Percentiles rank a stretch among this genome's conserved stretches.
Evolutionary conservation across 2,888 invertebrate genomes (phyloP).

Genomic region (Tethea ocularis): DNA sequence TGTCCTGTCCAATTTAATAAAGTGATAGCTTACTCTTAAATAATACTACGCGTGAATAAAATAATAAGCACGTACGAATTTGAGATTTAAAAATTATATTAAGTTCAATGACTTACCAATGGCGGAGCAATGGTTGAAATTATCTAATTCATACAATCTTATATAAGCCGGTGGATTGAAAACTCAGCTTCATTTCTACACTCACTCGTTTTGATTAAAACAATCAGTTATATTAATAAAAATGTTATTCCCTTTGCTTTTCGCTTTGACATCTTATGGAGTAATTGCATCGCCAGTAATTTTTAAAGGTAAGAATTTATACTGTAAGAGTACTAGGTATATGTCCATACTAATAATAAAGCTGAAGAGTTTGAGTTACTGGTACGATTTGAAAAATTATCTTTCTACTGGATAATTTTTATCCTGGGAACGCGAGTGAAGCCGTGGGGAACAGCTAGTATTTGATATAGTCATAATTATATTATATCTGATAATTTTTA

Average conservation of each 20-base stretch:
- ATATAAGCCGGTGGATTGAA: constrained; percentile 32
- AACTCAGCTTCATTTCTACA: constrained; percentile 28
- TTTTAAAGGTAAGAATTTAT: constrained; percentile 53
- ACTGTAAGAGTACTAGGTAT: too few relatives aligned
- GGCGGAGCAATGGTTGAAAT: constrained; percentile 7
- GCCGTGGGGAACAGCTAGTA: too few relatives aligned
- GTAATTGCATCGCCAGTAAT: constrained; percentile 48
- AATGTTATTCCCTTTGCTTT: constrained; percentile 19
- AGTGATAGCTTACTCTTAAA: constrained; percentile 5
- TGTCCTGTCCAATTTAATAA: not conserved
- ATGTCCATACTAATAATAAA: too few relatives aligned
- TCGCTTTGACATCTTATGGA: constrained; percentile 22
- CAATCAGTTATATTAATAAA: constrained; percentile 14
- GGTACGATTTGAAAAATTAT: too few relatives aligned
- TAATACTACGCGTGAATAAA: not conserved
- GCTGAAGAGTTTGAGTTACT: too few relatives aligned
- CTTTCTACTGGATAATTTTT: too few relatives aligned
- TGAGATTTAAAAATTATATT: not conserved
- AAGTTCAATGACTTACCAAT: constrained; percentile 3
- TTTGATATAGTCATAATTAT: constrained; percentile 4
- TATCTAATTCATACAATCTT: constrained; percentile 11
- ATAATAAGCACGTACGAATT: not conserved
- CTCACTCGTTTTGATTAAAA: not conserved
- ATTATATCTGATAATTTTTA: constrained; percentile 9
- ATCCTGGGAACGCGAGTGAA: too few relatives aligned